A percentile compares a stretch with the other conserved stretches of the same genome.
Evolutionary conservation across 1,140 invertebrate genomes (phyloP).

Genomic region (Heliconius melpomene): DNA sequence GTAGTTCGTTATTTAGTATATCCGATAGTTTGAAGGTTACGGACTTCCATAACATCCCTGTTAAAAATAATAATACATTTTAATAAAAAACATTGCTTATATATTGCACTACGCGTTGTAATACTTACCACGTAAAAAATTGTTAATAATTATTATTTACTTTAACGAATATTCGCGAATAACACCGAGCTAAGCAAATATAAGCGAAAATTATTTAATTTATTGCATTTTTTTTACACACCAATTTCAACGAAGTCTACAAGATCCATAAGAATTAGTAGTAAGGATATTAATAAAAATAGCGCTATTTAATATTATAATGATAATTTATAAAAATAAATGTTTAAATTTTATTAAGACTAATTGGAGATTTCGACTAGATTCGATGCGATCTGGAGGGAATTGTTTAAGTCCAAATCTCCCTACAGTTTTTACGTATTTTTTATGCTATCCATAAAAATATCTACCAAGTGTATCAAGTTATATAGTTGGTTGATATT

Average conservation of each 20-base stretch:
- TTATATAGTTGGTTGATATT: background rate
- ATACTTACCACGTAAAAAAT: background rate
- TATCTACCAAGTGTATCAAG: too few species aligned
- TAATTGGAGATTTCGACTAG: conserved; percentile 12
- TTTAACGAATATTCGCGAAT: background rate
- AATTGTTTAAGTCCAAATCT: conserved; percentile 22
- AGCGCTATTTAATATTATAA: conserved; percentile 4
- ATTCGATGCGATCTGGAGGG: conserved; percentile 32
- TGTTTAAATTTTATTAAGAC: conserved; percentile 14
- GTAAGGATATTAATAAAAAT: background rate
- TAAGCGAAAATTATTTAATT: background rate
- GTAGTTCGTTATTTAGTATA: too few species aligned
- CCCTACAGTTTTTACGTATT: conserved; percentile 16
- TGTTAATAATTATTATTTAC: background rate
- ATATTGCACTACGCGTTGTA: background rate
- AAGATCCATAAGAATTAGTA: background rate
- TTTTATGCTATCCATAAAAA: background rate
- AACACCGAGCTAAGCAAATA: background rate
- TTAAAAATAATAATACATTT: background rate
- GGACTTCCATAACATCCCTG: too few species aligned
- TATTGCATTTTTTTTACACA: background rate
- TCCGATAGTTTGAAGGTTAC: too few species aligned
- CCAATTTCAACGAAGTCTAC: background rate
- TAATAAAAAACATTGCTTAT: background rate
- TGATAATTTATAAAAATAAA: conserved; percentile 30